Evolutionary conservation across 2,797 vertebrate genomes (phyloP), one percentile per base, ranked within the genome.

Genomic region (Hybognathus amarus): DNA sequence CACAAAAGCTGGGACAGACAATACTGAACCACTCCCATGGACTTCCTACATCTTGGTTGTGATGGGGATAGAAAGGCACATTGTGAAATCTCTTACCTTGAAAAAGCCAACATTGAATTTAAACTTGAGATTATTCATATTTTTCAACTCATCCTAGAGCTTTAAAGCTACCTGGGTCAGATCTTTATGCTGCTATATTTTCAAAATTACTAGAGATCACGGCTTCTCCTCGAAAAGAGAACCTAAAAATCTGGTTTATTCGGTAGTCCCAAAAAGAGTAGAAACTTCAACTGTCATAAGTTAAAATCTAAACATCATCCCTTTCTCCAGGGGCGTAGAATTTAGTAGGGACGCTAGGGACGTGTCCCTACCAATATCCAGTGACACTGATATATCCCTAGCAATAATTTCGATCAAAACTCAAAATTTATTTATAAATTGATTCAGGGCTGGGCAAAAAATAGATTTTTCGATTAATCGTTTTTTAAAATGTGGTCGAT

Each of bases 1-100:
- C 89, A 93, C 91, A 93, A 88, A 38, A 93, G 91, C 88, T 89
- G 85, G 87, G 91, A 88, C 90, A 79, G 90, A 87, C 85, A 90
- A 93, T 80, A 88, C 88, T 71, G 77, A 88, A 87, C 86, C 89
- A 73, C 90, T 90, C 90, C 88, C 90, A 88, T 59, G 24, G 67
- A 82, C 69, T 84, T 76, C 80, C 74, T 88, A 56, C 68, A 18
- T 69, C 27, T 61, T 54, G 4, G 22, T 82, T 82, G 22, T 27
- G 15, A 20, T 13, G 27, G 20, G 24, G 24, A 81, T 73, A 42
- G 30, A 75, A 52, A 54, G 17, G 15, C 9, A 70, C 10, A 7
- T 30, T n/a, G 15, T 1, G 22, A 30, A 63, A 63, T 7, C 2
- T 11, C 4, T 56, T 54, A 2, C 18, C 22, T 38, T 63, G 56